Conservation (phyloP, 2,797 vertebrate genomes). For the Muscicapa comitata region DNA sequence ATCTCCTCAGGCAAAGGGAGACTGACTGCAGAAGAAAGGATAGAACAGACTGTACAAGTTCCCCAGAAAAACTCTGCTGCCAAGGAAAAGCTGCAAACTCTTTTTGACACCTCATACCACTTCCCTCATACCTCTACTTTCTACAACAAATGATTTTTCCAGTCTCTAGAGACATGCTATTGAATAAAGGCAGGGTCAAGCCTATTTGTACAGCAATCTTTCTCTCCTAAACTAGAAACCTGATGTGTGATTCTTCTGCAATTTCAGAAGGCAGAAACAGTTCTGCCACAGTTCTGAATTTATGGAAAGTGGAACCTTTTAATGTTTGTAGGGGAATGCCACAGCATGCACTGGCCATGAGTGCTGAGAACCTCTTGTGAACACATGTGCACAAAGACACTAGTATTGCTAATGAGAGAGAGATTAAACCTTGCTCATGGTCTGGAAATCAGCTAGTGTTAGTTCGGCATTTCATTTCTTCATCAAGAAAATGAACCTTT, state of each 20-base stretch:
- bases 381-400: fast-evolving
- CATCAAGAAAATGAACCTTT: background rate
- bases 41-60: background rate
- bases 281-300: fast-evolving
- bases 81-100: background rate
- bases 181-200: background rate
- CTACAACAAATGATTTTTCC: background rate
- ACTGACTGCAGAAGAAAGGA: background rate
- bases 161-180: background rate
- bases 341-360: background rate
- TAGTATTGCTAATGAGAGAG: background rate
- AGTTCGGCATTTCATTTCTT: background rate
- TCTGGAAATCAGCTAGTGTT: background rate
- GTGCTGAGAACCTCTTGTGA: background rate
- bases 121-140: background rate
- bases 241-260: background rate
- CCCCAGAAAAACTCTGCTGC: background rate
- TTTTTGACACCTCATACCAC: background rate
- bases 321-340: background rate
- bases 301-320: background rate
- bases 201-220: background rate
- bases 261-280: background rate
- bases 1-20: background rate
- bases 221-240: background rate
- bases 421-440: background rate